phyloP scores from a whole-genome alignment of 2,113 vertebrate species.

The Elaphurus davidianus region DNA sequence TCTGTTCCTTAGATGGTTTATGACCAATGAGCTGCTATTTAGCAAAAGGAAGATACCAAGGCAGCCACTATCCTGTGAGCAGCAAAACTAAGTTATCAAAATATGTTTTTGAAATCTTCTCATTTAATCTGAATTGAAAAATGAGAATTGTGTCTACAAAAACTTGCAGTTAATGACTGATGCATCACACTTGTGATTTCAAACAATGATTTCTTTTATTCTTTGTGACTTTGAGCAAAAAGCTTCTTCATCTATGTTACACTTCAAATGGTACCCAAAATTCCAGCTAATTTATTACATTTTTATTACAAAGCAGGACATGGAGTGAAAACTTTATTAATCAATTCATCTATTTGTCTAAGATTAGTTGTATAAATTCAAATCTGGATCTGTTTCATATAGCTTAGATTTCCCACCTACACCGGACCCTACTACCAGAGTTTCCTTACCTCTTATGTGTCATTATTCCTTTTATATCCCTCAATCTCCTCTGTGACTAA shows the following conservation, averaged over 20 bases:
- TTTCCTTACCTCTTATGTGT: background rate
- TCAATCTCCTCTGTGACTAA: background rate
- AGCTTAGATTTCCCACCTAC: background rate
- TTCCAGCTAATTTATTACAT: constrained; percentile 24
- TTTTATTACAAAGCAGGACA: constrained; percentile 27
- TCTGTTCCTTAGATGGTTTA: background rate
- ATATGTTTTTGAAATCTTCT: constrained; percentile 32
- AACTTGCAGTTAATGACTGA: background rate
- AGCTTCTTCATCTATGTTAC: constrained; percentile 1
- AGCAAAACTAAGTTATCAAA: background rate
- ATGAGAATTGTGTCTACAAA: constrained; percentile 35
- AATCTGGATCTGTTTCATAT: background rate
- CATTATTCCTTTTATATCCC: background rate
- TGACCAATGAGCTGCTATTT: background rate
- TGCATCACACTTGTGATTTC: background rate
- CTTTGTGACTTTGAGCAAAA: constrained; percentile 4
- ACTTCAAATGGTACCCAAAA: background rate
- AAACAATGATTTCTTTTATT: constrained; percentile 46
- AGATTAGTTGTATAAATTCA: background rate
- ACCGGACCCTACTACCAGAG: background rate
- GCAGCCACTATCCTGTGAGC: background rate
- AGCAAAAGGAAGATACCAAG: background rate
- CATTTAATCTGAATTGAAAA: constrained; percentile 45
- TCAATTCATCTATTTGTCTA: background rate
- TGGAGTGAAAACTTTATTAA: constrained; percentile 1